Percentiles rank a stretch among this genome's conserved stretches.
Conservation (phyloP, 2,888 invertebrate species). For the Exephanes ischioxanthus region DNA sequence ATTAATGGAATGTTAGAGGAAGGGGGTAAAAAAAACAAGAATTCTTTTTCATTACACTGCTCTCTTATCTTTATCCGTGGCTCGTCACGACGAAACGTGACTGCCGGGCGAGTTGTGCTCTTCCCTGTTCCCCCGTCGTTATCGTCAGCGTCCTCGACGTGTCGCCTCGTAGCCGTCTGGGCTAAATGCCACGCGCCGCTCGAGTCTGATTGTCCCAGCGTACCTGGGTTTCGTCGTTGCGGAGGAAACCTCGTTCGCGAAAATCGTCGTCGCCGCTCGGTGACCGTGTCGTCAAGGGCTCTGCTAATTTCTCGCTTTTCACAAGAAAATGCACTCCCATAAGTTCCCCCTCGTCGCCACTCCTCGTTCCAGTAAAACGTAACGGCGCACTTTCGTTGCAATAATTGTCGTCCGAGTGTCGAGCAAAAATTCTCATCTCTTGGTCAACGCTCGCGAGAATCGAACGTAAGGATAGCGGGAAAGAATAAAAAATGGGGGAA, state of each 20-base stretch:
- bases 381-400: conserved; percentile 45
- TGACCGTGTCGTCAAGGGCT: neutral
- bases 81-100: conserved; percentile 51
- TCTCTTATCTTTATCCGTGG: conserved; percentile 25
- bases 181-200: conserved; percentile 44
- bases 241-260: conserved; percentile 28
- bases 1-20: neutral
- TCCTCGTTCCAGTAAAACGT: neutral
- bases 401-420: conserved; percentile 16
- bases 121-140: conserved; percentile 8
- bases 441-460: conserved; percentile 23
- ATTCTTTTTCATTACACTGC: conserved; percentile 23
- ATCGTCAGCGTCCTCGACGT: conserved; percentile 17
- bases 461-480: conserved; percentile 11
- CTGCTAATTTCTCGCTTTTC: conserved; percentile 49
- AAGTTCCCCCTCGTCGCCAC: neutral
- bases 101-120: conserved; percentile 12
- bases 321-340: conserved; percentile 14
- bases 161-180: neutral
- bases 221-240: conserved; percentile 16
- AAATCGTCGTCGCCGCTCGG: conserved; percentile 1
- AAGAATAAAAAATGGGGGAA: conserved; percentile 23
- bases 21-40: conserved; percentile 21
- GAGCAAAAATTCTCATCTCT: neutral
- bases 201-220: neutral